These are phyloP conservation scores for Salvelinus sp. DNA, from an alignment of 2,113 vertebrate genomes.

Conservation along the genomic window DNA sequence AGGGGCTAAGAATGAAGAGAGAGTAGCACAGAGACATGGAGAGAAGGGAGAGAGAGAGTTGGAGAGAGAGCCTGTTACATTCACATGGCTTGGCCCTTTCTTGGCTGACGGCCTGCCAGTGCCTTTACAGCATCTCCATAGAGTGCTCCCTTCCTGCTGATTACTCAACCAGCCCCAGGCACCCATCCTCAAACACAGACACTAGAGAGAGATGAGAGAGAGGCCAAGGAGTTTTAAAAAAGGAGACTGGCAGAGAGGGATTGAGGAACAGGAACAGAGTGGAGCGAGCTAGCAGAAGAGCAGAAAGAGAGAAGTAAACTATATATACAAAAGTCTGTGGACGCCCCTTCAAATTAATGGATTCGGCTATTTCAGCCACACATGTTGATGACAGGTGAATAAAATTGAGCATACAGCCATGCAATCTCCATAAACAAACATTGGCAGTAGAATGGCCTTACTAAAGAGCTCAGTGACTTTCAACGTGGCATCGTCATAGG, in stretches of 20 bases:
- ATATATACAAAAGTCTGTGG: background rate
- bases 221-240: background rate
- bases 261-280: background rate
- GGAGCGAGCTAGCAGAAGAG: background rate
- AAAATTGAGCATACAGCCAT: too few species aligned
- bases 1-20: background rate
- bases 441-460: too few species aligned
- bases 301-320: background rate
- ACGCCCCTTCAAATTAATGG: too few species aligned
- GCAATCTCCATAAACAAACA: too few species aligned
- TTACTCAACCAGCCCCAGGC: constrained; percentile 27
- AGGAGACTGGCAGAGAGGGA: background rate
- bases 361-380: too few species aligned
- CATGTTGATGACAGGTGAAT: too few species aligned
- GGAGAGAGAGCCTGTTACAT: constrained; percentile 4
- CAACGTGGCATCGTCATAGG: too few species aligned
- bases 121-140: constrained; percentile 10
- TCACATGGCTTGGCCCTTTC: constrained; percentile 8
- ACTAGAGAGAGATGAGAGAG: background rate
- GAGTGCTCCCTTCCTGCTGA: background rate
- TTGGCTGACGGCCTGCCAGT: constrained; percentile 8
- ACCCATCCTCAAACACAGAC: background rate
- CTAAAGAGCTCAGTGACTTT: too few species aligned
- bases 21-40: background rate
- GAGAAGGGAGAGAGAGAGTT: background rate